Evolutionary conservation across 2,888 invertebrate species (phyloP).

Genomic region (Globia sparganii): DNA sequence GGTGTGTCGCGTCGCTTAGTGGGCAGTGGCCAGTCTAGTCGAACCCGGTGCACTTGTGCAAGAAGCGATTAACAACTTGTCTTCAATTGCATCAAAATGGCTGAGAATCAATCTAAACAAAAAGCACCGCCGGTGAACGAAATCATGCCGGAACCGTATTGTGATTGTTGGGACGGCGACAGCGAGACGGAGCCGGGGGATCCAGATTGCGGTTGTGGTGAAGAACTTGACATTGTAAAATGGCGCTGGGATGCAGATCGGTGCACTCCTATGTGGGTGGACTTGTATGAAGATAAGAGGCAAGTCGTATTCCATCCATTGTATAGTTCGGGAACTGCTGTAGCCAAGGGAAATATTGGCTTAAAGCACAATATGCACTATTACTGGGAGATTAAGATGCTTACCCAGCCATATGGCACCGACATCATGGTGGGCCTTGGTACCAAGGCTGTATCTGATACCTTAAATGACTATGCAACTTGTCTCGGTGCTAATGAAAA

Average conservation of each 20-base stretch:
- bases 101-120: slow-evolving; percentile 1
- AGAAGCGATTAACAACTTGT: background rate
- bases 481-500: slow-evolving; percentile 34
- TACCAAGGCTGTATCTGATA: slow-evolving; percentile 2
- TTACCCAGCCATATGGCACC: slow-evolving; percentile 95
- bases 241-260: slow-evolving; percentile 43
- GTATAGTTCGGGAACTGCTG: slow-evolving; percentile 95
- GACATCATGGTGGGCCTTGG: slow-evolving; percentile 90
- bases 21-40: background rate
- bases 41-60: background rate
- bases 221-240: slow-evolving; percentile 31
- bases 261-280: slow-evolving; percentile 27
- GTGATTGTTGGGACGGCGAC: slow-evolving; percentile 43
- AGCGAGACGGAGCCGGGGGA: slow-evolving; percentile 17
- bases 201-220: slow-evolving; percentile 51
- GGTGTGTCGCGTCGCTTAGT: background rate
- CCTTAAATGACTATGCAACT: slow-evolving; percentile 19
- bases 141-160: slow-evolving; percentile 34
- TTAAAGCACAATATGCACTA: slow-evolving; percentile 93
- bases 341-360: slow-evolving; percentile 92
- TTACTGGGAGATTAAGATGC: slow-evolving; percentile 97
- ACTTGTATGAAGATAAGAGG: slow-evolving; percentile 80
- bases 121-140: slow-evolving; percentile 18
- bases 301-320: slow-evolving; percentile 95
- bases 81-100: slow-evolving; percentile 18